A percentile compares a stretch with the other conserved stretches of the same genome.
These are phyloP conservation scores for Lasius fuliginosus DNA, from an alignment of 2,888 invertebrate genomes.

Conservation along the genomic window DNA sequence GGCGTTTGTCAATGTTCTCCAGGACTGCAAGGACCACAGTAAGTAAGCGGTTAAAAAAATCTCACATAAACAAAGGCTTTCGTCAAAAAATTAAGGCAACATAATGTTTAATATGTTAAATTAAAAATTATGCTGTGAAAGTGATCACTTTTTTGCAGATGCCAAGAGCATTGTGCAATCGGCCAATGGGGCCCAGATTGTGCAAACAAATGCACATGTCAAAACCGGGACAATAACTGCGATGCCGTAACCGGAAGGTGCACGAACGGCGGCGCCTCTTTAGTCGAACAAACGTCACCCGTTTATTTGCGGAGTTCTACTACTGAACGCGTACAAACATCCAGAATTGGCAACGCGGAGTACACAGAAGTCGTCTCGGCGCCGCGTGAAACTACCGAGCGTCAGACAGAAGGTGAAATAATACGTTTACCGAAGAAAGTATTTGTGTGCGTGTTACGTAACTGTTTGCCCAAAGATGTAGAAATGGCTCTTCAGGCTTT, in stretches of 20 bases:
- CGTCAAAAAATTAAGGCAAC: neutral
- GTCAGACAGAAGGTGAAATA: conserved; percentile 43
- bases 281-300: conserved; percentile 11
- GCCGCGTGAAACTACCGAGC: conserved; percentile 39
- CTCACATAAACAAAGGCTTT: neutral
- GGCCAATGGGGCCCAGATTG: conserved; percentile 93
- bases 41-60: conserved; percentile 86
- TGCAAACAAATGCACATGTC: conserved; percentile 88
- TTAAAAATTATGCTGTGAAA: neutral
- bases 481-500: conserved; percentile 8
- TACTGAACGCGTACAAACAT: conserved; percentile 20
- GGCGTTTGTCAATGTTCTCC: conserved; percentile 90
- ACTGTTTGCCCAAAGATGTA: neutral
- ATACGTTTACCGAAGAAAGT: neutral
- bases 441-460: conserved; percentile 43
- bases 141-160: conserved; percentile 72
- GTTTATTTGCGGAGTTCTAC: conserved; percentile 15
- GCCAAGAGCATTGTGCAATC: conserved; percentile 87
- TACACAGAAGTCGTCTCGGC: neutral
- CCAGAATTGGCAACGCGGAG: conserved; percentile 23
- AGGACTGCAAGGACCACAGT: conserved; percentile 91
- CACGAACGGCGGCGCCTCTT: conserved; percentile 53
- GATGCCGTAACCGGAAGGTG: conserved; percentile 89
- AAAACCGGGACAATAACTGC: conserved; percentile 84
- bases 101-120: neutral